Conservation (phyloP, 2,797 vertebrate species). For the Chloroceryle inda region DNA sequence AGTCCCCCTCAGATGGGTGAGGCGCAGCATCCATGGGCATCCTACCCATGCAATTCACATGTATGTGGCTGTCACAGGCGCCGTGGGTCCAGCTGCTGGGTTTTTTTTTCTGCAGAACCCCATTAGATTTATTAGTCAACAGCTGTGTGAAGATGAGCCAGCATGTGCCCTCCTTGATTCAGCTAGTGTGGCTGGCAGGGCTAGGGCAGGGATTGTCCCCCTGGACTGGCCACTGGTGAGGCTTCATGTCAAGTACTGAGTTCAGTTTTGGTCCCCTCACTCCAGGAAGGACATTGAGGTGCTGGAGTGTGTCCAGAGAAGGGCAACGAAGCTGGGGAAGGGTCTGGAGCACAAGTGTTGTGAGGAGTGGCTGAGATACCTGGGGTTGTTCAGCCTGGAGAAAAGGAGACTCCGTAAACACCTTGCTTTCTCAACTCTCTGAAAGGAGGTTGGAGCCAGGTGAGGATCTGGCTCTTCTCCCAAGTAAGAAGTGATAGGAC, state of each 20-base stretch:
- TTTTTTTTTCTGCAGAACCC: neutral
- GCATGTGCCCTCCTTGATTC: neutral
- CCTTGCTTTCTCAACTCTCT: neutral
- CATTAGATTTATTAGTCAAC: neutral
- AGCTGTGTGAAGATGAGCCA: neutral
- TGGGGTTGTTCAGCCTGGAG: neutral
- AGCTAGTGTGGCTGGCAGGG: neutral
- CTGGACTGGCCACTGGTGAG: neutral
- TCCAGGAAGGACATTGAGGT: neutral
- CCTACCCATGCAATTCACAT: rapidly evolving
- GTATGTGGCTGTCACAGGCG: neutral
- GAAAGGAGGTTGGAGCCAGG: neutral
- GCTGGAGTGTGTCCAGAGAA: neutral
- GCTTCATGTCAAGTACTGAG: neutral
- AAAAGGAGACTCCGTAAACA: neutral
- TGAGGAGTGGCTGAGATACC: neutral
- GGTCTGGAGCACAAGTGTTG: neutral
- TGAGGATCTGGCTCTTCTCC: neutral
- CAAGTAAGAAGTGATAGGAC: neutral
- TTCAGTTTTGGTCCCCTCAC: neutral
- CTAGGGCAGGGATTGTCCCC: neutral
- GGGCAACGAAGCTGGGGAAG: neutral
- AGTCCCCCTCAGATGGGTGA: neutral
- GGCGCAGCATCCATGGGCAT: neutral
- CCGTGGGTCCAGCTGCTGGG: neutral